A percentile compares a stretch with the other conserved stretches of the same genome.
These are phyloP conservation scores for Zosterops lateralis DNA, from an alignment of 2,113 vertebrate species.

Conservation along the genomic window DNA sequence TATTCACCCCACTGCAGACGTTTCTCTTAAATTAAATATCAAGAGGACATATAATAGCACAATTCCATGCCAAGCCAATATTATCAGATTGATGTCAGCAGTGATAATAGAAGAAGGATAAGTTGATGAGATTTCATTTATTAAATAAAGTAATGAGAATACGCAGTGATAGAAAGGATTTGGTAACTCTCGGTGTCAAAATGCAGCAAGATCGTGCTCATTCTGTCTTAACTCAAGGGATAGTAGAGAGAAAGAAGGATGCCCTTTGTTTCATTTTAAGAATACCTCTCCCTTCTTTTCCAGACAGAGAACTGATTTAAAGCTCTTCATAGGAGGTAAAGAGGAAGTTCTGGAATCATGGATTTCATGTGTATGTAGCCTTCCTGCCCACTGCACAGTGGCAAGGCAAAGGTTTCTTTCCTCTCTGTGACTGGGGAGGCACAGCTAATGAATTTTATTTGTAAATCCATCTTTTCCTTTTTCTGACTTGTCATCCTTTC, in stretches of 20 bases:
- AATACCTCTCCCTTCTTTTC: conserved; percentile 8
- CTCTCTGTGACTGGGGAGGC: not conserved
- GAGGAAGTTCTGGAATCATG: not conserved
- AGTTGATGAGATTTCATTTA: conserved; percentile 79
- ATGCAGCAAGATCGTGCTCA: not conserved
- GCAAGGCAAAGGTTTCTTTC: not conserved
- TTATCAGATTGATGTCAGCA: conserved; percentile 81
- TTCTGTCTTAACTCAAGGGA: not conserved
- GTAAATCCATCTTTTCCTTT: not conserved
- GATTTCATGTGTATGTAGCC: not conserved
- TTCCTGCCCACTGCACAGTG: not conserved
- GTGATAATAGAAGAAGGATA: conserved; percentile 78
- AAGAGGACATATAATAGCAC: conserved; percentile 73
- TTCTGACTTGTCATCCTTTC: not conserved
- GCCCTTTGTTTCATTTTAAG: conserved; percentile 6
- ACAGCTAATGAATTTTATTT: not conserved
- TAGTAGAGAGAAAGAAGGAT: not conserved
- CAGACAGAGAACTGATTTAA: conserved; percentile 8
- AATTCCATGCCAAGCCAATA: conserved; percentile 73
- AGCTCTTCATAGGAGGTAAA: not conserved
- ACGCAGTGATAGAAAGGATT: conserved; percentile 37
- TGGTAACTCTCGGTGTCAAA: conserved; percentile 38
- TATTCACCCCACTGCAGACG: conserved; percentile 69
- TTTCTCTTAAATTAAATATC: conserved; percentile 79
- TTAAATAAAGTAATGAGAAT: conserved; percentile 70